Base-by-base conservation (phyloP, 1,140 invertebrate genomes). In the Lucilia sericata region DNA sequence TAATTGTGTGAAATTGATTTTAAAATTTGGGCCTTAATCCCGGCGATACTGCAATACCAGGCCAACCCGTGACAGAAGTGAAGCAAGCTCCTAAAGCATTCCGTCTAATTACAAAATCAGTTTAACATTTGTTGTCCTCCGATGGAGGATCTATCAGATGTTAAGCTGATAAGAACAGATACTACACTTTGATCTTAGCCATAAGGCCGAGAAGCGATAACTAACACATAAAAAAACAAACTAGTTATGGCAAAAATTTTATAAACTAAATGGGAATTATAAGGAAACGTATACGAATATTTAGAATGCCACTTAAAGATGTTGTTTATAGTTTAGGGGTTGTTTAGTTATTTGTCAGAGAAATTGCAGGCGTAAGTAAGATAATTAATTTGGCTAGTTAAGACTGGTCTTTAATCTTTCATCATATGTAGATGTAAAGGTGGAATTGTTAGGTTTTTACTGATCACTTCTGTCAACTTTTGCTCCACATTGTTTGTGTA, bases 91-190 rank as follows among this genome's bases (percentile, higher is more conserved):
- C 91, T 91, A 91, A 84, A 30, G 83, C 88, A 83, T 87, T 90
- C 91, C 91, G 86, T 91, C 92, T 86, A 70, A 85, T 91, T 92
- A 88, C 92, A 93, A 93, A 93, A 93, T 92, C 92, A 93, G 92
- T 92, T 93, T 93, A 94, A 94, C 93, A 93, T 93, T 88, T 90
- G 89, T 92, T 92, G 92, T 90, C 89, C 90, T 91, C 90, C 92
- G 88, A 93, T 94, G 91, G 91, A 89, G 90, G 90, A 91, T 92
- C 92, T 93, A 93, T 93, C 93, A 94, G 93, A 94, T 93, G 93
- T 93, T 94, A 93, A 94, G 92, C 93, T 93, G 92, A 93, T 93
- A 93, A 94, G 93, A 94, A 94, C 93, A 93, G 92, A 94, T 92
- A 92, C 92, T 92, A 92, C 91, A 92, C 91, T 92, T 92, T 91